These are phyloP conservation scores for Circaetus gallicus DNA, from an alignment of 2,113 vertebrate genomes.

Conservation along the genomic window DNA sequence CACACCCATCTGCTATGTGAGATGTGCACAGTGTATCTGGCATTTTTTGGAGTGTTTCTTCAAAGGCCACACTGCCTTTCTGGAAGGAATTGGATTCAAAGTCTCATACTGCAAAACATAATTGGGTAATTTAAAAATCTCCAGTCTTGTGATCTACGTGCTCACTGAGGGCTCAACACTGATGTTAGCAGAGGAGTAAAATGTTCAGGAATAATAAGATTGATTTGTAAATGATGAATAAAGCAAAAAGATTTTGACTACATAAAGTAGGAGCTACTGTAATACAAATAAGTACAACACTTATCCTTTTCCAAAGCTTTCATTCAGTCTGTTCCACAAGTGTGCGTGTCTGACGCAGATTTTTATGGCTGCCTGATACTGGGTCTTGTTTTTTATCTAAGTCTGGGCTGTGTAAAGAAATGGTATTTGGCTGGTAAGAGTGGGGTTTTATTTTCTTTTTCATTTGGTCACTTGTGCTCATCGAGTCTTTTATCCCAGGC, in stretches of 20 bases:
- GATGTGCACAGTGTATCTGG: neutral
- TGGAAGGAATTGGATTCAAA: neutral
- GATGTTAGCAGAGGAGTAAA: neutral
- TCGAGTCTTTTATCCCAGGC: neutral
- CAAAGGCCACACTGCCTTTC: neutral
- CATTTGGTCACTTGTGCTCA: neutral
- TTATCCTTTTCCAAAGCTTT: neutral
- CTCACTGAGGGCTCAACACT: neutral
- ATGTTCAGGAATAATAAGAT: neutral
- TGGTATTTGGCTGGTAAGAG: neutral
- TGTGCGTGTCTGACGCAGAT: neutral
- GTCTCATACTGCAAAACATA: neutral
- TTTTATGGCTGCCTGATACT: neutral
- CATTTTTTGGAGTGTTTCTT: neutral
- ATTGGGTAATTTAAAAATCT: neutral
- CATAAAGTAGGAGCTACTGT: neutral
- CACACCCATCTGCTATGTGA: neutral
- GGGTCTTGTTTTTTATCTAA: neutral
- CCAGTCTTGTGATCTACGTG: rapidly evolving
- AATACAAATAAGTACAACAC: neutral
- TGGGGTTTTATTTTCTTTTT: neutral
- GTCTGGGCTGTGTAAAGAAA: neutral
- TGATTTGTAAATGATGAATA: neutral
- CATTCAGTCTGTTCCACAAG: neutral
- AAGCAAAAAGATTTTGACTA: neutral